phyloP scores from a whole-genome alignment of 2,113 vertebrate species.

The Sterna hirundo region DNA sequence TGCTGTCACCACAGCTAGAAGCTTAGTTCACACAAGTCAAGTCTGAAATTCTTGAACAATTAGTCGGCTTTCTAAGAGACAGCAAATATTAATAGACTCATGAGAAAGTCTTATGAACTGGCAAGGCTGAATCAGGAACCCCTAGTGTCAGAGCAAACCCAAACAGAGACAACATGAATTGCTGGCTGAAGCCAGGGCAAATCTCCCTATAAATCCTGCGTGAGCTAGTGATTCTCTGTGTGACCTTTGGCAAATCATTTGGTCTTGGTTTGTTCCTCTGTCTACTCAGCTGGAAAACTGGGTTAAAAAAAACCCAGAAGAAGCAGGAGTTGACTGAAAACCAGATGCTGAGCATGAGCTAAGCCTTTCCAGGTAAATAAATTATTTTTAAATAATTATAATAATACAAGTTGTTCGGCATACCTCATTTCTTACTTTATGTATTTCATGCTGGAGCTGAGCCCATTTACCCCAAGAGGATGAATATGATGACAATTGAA shows the following conservation, averaged over 20 bases:
- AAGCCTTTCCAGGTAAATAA: slow-evolving; percentile 54
- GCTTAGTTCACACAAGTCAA: slow-evolving; percentile 3
- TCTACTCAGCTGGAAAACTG: slow-evolving; percentile 58
- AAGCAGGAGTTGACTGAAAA: neutral
- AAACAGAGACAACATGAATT: slow-evolving; percentile 37
- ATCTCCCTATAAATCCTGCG: slow-evolving; percentile 40
- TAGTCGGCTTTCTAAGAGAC: neutral
- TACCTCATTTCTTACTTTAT: neutral
- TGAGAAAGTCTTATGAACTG: slow-evolving; percentile 33
- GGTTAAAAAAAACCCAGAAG: neutral
- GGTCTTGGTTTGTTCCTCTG: slow-evolving; percentile 60
- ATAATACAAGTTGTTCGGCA: neutral
- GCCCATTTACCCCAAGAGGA: neutral
- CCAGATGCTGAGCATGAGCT: slow-evolving; percentile 48
- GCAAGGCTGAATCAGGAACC: slow-evolving; percentile 14
- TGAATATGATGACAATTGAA: neutral
- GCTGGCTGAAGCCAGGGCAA: slow-evolving; percentile 45
- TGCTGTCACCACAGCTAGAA: neutral
- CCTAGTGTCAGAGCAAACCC: slow-evolving; percentile 17
- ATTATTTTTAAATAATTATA: slow-evolving; percentile 19
- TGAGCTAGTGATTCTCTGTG: slow-evolving; percentile 20
- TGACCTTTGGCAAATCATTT: slow-evolving; percentile 55
- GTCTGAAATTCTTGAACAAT: slow-evolving; percentile 29
- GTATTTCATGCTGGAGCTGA: slow-evolving; percentile 1
- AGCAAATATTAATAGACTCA: slow-evolving; percentile 28